Evolutionary conservation across 37 sponge, comb jelly and placozoan species (phyloP).

Genomic region (Ephydatia muelleri): DNA sequence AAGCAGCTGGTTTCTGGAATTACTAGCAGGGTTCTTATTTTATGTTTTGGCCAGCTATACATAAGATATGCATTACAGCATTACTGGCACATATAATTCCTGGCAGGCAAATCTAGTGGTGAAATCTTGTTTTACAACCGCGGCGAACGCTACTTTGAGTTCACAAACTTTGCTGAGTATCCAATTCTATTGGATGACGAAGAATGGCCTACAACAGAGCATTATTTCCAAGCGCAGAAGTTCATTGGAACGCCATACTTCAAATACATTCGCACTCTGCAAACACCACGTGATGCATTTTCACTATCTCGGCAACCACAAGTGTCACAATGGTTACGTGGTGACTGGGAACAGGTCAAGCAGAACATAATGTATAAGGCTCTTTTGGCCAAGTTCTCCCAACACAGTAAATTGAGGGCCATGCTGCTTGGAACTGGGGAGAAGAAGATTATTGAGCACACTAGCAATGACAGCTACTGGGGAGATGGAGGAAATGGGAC

Average conservation of each 20-base stretch:
- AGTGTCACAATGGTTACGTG: no score
- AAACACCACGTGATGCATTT: constrained; percentile 70
- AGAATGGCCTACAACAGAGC: constrained; percentile 78
- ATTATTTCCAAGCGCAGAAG: constrained; percentile 88
- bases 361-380: constrained; percentile 64
- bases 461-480: constrained; percentile 76
- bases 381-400: no score
- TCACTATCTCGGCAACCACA: constrained; percentile 35
- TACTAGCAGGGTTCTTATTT: no score
- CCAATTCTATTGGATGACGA: constrained; percentile 43
- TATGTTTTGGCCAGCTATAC: no score
- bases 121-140: constrained; percentile 55
- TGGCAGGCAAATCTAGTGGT: no score
- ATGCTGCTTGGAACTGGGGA: no score
- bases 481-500: constrained; percentile 80
- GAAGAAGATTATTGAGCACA: no score
- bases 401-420: no score
- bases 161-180: constrained; percentile 64
- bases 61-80: no score
- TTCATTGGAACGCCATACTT: no score
- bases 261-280: constrained; percentile 57
- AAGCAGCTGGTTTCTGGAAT: no score
- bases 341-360: constrained; percentile 75
- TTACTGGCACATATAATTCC: no score
- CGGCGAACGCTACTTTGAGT: constrained; percentile 69